phyloP scores from a whole-genome alignment of 2,888 invertebrate species.

The Steromphala cineraria region DNA sequence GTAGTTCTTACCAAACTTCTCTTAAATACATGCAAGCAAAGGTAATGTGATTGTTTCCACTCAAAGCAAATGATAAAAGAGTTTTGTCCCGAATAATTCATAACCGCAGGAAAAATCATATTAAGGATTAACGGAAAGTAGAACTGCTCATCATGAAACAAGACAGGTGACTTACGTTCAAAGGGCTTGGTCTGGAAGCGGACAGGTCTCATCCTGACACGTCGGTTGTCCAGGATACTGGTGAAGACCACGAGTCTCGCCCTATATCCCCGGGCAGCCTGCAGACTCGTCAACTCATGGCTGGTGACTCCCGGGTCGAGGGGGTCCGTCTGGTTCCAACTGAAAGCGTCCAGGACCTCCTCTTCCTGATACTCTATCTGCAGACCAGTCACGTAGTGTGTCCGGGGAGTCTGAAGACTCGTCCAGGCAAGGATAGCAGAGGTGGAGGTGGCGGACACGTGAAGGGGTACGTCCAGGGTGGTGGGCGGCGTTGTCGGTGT shows the following conservation, averaged over 20 bases:
- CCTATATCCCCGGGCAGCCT: conserved; percentile 17
- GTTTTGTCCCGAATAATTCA: too few relatives aligned
- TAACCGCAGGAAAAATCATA: too few relatives aligned
- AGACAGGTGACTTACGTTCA: not conserved
- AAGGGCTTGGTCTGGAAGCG: conserved; percentile 20
- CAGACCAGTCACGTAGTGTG: conserved; percentile 32
- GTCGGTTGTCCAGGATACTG: not conserved
- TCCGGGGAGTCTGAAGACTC: not conserved
- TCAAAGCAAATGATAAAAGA: too few relatives aligned
- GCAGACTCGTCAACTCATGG: conserved; percentile 24
- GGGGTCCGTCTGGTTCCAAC: conserved; percentile 27
- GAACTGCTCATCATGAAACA: too few relatives aligned
- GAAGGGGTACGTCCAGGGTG: not conserved
- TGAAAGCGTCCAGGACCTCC: not conserved
- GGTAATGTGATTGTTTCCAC: too few relatives aligned
- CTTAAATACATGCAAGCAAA: too few relatives aligned
- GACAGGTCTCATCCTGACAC: not conserved
- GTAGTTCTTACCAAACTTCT: too few relatives aligned
- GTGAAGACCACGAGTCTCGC: conserved; percentile 30
- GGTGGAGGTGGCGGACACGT: conserved; percentile 15
- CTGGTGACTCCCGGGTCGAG: conserved; percentile 22
- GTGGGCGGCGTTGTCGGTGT: not conserved
- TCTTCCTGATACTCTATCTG: conserved; percentile 25
- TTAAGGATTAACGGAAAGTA: too few relatives aligned
- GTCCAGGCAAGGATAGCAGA: conserved; percentile 32